Conservation (phyloP, 2,797 vertebrate genomes). For the Megalops cyprinoides region DNA sequence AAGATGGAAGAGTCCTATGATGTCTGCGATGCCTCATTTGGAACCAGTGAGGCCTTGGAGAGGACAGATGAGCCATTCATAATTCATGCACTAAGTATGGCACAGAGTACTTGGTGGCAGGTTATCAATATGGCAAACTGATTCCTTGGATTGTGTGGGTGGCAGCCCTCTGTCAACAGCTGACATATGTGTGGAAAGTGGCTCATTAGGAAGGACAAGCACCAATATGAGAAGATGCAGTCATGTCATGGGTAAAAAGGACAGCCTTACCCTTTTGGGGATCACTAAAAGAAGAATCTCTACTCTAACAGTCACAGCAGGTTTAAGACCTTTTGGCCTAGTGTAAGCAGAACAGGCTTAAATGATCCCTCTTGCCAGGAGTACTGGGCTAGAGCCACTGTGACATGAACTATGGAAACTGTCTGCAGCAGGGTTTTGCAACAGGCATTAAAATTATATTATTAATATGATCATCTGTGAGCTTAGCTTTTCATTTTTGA, state of each 20-base stretch:
- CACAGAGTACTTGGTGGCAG: background rate
- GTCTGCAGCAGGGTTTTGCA: too few relatives aligned
- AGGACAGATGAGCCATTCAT: conserved; percentile 18
- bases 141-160: background rate
- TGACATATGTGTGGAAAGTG: conserved; percentile 15
- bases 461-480: too few relatives aligned
- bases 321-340: background rate
- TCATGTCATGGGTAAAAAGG: background rate
- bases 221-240: background rate
- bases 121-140: conserved; percentile 24
- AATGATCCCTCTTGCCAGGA: too few relatives aligned
- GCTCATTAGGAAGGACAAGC: background rate
- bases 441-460: too few relatives aligned
- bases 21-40: background rate
- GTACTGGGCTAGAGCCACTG: background rate
- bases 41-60: background rate
- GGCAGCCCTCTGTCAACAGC: background rate
- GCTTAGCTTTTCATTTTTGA: too few relatives aligned
- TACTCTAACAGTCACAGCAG: background rate
- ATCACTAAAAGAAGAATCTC: background rate
- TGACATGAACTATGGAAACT: too few relatives aligned
- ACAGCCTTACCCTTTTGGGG: background rate
- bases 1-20: background rate
- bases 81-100: conserved; percentile 22
- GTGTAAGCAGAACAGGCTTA: too few relatives aligned